A percentile compares a stretch with the other conserved stretches of the same genome.
Conservation (phyloP, 2,797 vertebrate species). For the Galagoides demidoff region DNA sequence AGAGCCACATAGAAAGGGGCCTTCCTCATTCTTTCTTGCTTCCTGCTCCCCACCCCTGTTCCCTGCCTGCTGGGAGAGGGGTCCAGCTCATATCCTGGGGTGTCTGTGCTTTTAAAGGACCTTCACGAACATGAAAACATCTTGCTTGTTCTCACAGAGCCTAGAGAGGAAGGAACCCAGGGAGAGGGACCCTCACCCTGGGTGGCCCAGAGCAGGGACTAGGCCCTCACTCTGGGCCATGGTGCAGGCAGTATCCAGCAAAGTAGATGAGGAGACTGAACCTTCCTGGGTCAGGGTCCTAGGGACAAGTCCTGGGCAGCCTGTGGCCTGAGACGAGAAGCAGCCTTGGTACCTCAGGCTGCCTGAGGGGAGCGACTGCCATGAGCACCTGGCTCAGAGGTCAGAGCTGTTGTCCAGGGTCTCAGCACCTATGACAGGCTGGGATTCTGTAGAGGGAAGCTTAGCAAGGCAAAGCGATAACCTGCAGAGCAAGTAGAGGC, state of each 20-base stretch:
- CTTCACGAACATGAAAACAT: not conserved
- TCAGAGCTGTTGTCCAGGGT: too few relatives aligned
- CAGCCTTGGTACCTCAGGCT: not conserved
- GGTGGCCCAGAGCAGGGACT: not conserved
- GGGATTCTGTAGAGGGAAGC: not conserved
- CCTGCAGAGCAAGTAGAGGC: rapidly evolving
- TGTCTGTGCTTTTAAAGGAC: not conserved
- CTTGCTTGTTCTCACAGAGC: not conserved
- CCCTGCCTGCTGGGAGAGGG: not conserved
- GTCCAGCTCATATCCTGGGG: not conserved
- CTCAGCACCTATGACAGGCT: not conserved
- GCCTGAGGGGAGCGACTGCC: not conserved
- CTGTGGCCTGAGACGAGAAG: not conserved
- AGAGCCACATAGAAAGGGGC: not conserved
- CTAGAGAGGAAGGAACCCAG: too few relatives aligned
- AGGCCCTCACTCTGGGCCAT: not conserved
- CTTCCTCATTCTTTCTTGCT: not conserved
- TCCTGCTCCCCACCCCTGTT: not conserved
- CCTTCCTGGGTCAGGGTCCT: not conserved
- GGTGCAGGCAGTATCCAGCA: not conserved
- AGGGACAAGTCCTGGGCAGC: not conserved
- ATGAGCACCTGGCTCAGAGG: not conserved
- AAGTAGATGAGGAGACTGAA: not conserved
- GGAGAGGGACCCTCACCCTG: not conserved
- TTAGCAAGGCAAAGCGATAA: not conserved